Percentiles rank a stretch among this genome's conserved stretches.
Evolutionary conservation across 1,140 invertebrate genomes (phyloP).

Genomic region (Prorops nasuta): DNA sequence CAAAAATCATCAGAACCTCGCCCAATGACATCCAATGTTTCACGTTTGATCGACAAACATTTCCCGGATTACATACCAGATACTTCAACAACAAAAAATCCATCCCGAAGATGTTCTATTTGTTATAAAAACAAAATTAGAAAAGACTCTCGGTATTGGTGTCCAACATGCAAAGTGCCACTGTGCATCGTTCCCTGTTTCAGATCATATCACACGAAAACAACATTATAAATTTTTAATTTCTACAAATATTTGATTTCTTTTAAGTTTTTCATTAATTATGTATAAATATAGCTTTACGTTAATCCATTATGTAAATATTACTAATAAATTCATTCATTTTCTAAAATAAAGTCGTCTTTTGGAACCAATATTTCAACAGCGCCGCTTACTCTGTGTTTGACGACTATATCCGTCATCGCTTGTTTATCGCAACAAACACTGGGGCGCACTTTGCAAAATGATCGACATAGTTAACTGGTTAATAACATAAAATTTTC

Average conservation of each 20-base stretch:
- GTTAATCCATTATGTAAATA: no score
- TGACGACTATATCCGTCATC: constrained; percentile 4
- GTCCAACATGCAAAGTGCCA: constrained; percentile 5
- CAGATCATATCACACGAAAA: neutral
- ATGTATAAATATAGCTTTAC: no score
- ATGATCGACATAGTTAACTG: constrained; percentile 1
- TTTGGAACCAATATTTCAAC: constrained; percentile 4
- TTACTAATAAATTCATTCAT: constrained; percentile 1
- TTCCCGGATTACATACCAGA: constrained; percentile 8
- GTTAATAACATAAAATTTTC: neutral
- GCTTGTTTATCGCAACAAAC: constrained; percentile 1
- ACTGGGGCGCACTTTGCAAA: neutral
- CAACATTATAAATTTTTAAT: constrained; percentile 8
- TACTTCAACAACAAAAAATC: constrained; percentile 10
- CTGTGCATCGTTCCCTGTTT: constrained; percentile 1
- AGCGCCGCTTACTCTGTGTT: constrained; percentile 3
- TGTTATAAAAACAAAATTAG: constrained; percentile 13
- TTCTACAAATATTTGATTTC: constrained; percentile 6
- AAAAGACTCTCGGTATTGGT: constrained; percentile 11
- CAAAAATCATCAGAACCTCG: constrained; percentile 10
- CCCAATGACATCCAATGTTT: constrained; percentile 7
- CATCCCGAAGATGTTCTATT: constrained; percentile 5
- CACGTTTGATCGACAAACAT: constrained; percentile 7
- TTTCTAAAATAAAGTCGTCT: constrained; percentile 1
- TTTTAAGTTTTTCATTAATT: neutral